Percentiles rank a stretch among this genome's conserved stretches.
Conservation (phyloP, 2,797 vertebrate species). For the Eospalax fontanierii region DNA sequence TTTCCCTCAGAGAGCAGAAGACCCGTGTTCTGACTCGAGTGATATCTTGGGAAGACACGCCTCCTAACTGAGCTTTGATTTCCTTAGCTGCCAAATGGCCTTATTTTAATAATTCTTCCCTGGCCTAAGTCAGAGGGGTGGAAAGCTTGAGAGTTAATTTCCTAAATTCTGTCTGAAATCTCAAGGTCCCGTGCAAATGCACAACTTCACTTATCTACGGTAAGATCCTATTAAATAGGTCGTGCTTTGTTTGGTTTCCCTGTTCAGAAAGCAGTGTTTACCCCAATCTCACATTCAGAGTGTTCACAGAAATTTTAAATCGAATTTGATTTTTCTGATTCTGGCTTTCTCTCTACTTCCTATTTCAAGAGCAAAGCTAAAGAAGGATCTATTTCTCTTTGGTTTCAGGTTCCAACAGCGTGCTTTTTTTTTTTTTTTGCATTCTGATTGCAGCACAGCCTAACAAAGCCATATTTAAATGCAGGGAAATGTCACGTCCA, state of each 20-base stretch:
- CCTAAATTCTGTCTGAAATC: not conserved
- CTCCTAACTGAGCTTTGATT: not conserved
- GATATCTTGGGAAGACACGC: not conserved
- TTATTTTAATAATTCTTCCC: not conserved
- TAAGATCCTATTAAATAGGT: slow-evolving; percentile 30
- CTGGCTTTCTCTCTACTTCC: slow-evolving; percentile 68
- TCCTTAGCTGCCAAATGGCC: not conserved
- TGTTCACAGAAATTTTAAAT: slow-evolving; percentile 75
- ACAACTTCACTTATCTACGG: not conserved
- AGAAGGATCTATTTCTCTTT: slow-evolving; percentile 75
- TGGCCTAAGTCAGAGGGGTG: not conserved
- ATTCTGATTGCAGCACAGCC: slow-evolving; percentile 74
- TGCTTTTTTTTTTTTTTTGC: not conserved
- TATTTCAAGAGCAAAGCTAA: slow-evolving; percentile 78
- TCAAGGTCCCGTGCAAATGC: not conserved
- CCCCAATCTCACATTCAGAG: slow-evolving; percentile 57
- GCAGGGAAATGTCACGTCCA: slow-evolving; percentile 79
- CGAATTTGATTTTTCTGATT: slow-evolving; percentile 81
- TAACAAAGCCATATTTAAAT: slow-evolving; percentile 82
- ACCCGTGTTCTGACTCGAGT: not conserved
- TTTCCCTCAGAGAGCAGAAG: not conserved
- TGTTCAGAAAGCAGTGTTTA: slow-evolving; percentile 55
- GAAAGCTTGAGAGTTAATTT: not conserved
- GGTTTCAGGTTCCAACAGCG: slow-evolving; percentile 69
- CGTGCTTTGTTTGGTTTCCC: slow-evolving; percentile 58